Conservation (phyloP, 35 echinoderm and acorn worm genomes). For the Heliocidaris erythrogramma region DNA sequence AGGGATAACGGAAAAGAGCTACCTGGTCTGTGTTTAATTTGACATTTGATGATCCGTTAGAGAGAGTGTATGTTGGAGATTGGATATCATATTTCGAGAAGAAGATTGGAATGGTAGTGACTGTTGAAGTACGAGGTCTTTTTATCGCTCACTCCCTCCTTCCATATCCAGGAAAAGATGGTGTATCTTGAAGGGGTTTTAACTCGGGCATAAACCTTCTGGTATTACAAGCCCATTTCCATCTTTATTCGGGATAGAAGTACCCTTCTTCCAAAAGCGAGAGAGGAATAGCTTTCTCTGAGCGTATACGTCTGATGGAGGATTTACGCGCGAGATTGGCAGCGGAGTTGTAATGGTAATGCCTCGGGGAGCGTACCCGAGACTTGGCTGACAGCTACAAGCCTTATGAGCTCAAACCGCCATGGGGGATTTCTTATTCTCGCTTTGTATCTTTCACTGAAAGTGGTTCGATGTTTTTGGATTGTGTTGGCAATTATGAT, state of each 20-base stretch:
- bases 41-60: neutral
- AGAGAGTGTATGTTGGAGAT: neutral
- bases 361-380: slow-evolving; percentile 31
- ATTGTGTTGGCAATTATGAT: slow-evolving; percentile 18
- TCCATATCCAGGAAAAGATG: neutral
- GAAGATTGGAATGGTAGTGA: neutral
- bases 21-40: neutral
- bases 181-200: neutral
- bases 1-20: neutral
- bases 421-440: neutral
- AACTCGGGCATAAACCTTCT: slow-evolving; percentile 8
- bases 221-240: neutral
- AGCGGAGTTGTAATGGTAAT: slow-evolving; percentile 24
- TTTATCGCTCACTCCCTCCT: neutral
- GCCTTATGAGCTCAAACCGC: slow-evolving; percentile 5
- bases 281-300: neutral
- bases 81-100: neutral
- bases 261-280: neutral
- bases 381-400: slow-evolving; percentile 24
- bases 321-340: slow-evolving; percentile 28
- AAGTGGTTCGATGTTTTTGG: neutral
- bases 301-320: neutral
- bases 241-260: neutral
- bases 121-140: neutral
- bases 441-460: neutral